phyloP scores from a whole-genome alignment of 2,888 invertebrate species.

The Apomyelois bistriatella region DNA sequence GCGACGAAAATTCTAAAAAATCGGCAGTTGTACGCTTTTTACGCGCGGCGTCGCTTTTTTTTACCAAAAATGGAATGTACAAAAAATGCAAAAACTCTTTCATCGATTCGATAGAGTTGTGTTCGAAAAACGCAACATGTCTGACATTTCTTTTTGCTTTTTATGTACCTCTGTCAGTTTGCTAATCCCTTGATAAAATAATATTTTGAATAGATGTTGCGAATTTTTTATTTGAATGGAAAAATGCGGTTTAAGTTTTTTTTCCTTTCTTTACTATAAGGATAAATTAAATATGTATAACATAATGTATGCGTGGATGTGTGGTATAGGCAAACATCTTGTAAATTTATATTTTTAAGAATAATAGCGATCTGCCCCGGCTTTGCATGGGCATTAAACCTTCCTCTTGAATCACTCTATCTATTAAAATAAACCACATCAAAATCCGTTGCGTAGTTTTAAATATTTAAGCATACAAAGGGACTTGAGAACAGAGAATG shows the following conservation, averaged over 20 bases:
- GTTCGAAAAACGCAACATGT: neutral
- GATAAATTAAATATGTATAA: too few relatives aligned
- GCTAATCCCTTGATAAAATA: constrained; percentile 3
- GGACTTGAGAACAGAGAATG: too few relatives aligned
- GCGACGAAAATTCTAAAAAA: constrained; percentile 42
- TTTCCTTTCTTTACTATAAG: neutral
- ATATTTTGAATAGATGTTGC: neutral
- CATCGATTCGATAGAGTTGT: constrained; percentile 3
- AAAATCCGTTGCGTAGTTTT: too few relatives aligned
- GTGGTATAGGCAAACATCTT: too few relatives aligned
- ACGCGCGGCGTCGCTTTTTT: constrained; percentile 9
- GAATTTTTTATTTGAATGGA: neutral
- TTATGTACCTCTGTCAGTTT: neutral
- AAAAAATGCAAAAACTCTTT: neutral
- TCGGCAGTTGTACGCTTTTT: constrained; percentile 47
- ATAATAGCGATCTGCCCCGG: too few relatives aligned
- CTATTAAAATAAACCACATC: too few relatives aligned
- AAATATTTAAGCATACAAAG: too few relatives aligned
- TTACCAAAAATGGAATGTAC: neutral
- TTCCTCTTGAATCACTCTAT: too few relatives aligned
- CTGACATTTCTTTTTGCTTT: neutral
- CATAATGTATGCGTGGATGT: too few relatives aligned
- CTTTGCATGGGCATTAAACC: too few relatives aligned
- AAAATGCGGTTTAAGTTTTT: neutral
- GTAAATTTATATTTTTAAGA: too few relatives aligned